Conservation (phyloP, 37 sponge, comb jelly and placozoan species). For the Cladorhizidae sp. region DNA sequence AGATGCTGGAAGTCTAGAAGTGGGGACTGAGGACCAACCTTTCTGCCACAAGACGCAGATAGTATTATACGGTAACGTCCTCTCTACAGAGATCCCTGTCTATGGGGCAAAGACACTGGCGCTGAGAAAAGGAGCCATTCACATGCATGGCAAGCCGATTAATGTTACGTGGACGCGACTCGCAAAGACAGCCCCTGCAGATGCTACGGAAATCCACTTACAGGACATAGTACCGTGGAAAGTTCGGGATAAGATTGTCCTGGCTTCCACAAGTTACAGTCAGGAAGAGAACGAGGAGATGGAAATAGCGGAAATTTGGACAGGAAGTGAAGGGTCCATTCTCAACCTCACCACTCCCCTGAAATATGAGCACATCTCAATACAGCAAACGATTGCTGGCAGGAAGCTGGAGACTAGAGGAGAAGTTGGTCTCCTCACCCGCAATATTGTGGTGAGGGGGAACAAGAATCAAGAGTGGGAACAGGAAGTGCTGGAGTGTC, state of each 20-base stretch:
- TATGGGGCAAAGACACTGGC: conserved; percentile 97
- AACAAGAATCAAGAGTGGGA: conserved; percentile 69
- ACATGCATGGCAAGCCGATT: conserved; percentile 88
- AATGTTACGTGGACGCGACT: conserved; percentile 92
- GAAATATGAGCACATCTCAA: conserved; percentile 78
- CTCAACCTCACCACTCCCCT: conserved; percentile 57
- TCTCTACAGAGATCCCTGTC: conserved; percentile 90
- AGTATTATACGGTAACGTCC: conserved; percentile 86
- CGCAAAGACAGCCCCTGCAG: conserved; percentile 62
- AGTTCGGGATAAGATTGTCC: conserved; percentile 76
- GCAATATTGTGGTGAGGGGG: conserved; percentile 89
- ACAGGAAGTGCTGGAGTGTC: conserved; percentile 58
- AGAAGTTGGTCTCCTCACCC: conserved; percentile 92
- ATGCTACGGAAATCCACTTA: conserved; percentile 49
- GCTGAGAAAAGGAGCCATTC: conserved; percentile 87
- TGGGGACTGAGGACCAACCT: conserved; percentile 90
- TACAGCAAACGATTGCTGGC: conserved; percentile 65
- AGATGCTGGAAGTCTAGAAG: conserved; percentile 69
- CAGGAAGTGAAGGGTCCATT: conserved; percentile 18
- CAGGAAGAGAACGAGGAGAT: conserved; percentile 90
- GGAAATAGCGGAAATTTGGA: conserved; percentile 58
- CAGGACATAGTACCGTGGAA: conserved; percentile 80
- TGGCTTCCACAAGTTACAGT: conserved; percentile 86
- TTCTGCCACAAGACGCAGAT: conserved; percentile 83
- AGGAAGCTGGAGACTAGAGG: conserved; percentile 70